Base-by-base conservation (phyloP, 2,797 vertebrate species). In the Remorina albescens region DNA sequence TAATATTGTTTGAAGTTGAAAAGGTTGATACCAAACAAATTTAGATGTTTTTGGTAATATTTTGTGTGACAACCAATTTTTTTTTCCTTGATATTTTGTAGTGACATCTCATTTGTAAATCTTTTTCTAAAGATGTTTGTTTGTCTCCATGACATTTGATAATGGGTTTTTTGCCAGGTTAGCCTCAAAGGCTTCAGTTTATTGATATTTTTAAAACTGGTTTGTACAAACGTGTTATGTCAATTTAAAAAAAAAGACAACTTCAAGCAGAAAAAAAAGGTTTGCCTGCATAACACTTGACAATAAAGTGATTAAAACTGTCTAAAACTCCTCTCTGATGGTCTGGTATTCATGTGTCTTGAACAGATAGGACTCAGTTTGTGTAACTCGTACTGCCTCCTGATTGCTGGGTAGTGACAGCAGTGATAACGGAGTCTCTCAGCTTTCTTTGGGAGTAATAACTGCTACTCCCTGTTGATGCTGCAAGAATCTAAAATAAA, bases 41-140 rank as follows among this genome's bases (percentile, higher is more conserved):
- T 79, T 92, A 87, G 85, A 92, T 93, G 93, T 94, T 92, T 93
- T 95, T 90, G 91, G 93, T 94, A 94, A 94, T 94, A 93, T 94
- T 94, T 95, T 94, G 91, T 93, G 94, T 94, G 94, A 93, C 85
- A 51, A 93, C 89, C 87, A 80, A 89, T 82, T 30, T 93, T 93
- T 91, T 88, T 89, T 91, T 92, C 88, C 93, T 94, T 92, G 80
- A 93, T 93, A 94, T 94, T 99, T 98, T 97, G 95, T 97, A 97
- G 96, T 96, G 96, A 96, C 96, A 98, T 97, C 96, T 98, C 97
- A 97, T 98, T 98, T 98, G 96, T 97, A 98, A 97, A 97, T 97
- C 96, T 95, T 97, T 97, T 97, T 95, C 95, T 96, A 95, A 95
- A 95, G 94, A 96, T 95, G 92, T 95, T 93, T 90, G 89, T 96